Percentiles rank a stretch among this genome's conserved stretches.
Evolutionary conservation across 2,888 invertebrate genomes (phyloP).

Genomic region (Leptinotarsa haldemani): DNA sequence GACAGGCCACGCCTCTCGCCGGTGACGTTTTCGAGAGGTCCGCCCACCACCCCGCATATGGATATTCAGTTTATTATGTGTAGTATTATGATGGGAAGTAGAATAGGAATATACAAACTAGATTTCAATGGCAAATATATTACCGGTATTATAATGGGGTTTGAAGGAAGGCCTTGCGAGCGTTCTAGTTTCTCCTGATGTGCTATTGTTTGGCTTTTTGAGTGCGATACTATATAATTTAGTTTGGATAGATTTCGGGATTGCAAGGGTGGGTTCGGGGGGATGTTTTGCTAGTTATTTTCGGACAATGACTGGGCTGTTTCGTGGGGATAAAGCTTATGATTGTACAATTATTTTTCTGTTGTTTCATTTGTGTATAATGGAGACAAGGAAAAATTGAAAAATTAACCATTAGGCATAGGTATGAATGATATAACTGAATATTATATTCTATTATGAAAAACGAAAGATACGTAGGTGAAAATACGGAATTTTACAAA

Average conservation of each 20-base stretch:
- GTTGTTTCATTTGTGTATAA: not conserved
- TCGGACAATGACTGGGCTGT: conserved; percentile 28
- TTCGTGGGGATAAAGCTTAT: not conserved
- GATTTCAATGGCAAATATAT: conserved; percentile 64
- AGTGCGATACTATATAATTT: conserved; percentile 57
- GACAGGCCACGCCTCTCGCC: conserved; percentile 34
- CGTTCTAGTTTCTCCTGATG: conserved; percentile 47
- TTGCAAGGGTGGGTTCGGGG: conserved; percentile 34
- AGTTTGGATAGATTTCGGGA: conserved; percentile 44
- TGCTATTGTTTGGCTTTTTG: conserved; percentile 53
- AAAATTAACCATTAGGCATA: not conserved
- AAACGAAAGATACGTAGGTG: too few species aligned
- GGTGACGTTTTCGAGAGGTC: conserved; percentile 43
- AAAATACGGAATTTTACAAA: too few species aligned
- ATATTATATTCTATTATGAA: not conserved
- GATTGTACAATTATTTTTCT: not conserved
- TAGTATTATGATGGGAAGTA: conserved; percentile 43
- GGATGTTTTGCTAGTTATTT: conserved; percentile 36
- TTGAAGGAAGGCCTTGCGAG: conserved; percentile 52
- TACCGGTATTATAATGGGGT: conserved; percentile 60
- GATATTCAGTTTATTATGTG: conserved; percentile 64
- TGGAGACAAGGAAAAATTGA: not conserved
- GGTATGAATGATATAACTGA: not conserved
- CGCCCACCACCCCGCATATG: conserved; percentile 57
- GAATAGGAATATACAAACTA: conserved; percentile 66